Evolutionary conservation across 2,888 invertebrate species (phyloP), one percentile per base, ranked within the genome.

Genomic region (Oligia latruncula): DNA sequence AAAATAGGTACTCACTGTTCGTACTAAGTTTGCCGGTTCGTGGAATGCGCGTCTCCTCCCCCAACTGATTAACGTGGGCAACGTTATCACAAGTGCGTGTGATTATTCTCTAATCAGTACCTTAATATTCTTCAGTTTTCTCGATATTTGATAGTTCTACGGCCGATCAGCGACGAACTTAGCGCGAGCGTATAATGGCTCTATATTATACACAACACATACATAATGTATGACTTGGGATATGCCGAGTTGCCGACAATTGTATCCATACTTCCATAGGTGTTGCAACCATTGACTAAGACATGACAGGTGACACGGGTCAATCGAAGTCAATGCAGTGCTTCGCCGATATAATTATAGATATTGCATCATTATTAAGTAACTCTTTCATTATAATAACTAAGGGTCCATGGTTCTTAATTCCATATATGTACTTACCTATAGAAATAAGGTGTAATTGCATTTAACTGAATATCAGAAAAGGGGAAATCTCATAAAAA

Each of bases 251-350:
- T n/a, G n/a, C n/a, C 58, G 29, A 64, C 49, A 84, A 17, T 70
- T 43, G 20, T 65, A 71, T 70, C n/a, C 70, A 35, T 65, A n/a
- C 23, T 65, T 62, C 35, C 20, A 81, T 46, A 15, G 78, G 46
- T 82, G 67, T 78, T 58, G 79, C 49, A 82, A 82, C 23, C 5
- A 67, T 71, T 71, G 78, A 71, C 15, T 58, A 49, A 52, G 20
- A 15, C 40, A 58, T 62, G 60, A 46, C 55, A 83, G 55, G 67
- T 71, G 71, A 58, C 71, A 72, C 15, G 52, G 84, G 55, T 78
- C 78, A 83, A 64, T 55, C 3, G n/a, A 67, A 77, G 40, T 72
- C 66, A 60, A 46, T 82, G 8, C 52, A 35, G 20, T n/a, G n/a
- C 6, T 70, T 64, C 11, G 20, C 17, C 23, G 20, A 64, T 35